Percentiles rank a stretch among this genome's conserved stretches.
phyloP scores from a whole-genome alignment of 2,888 invertebrate species.

The Camponotus fellah region DNA sequence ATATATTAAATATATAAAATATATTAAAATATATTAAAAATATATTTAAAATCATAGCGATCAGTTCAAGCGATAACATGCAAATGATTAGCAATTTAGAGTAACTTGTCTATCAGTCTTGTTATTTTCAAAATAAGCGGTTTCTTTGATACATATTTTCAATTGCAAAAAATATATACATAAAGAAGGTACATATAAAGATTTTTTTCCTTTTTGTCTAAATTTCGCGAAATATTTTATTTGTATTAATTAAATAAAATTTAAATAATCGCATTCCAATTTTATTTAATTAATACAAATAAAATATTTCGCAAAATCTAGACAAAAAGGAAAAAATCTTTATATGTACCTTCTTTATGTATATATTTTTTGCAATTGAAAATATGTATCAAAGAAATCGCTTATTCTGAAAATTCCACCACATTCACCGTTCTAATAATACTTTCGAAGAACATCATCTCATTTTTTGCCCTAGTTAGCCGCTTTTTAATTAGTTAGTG shows the following conservation, averaged over 20 bases:
- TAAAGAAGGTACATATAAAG: background rate
- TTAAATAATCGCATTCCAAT: too few species aligned
- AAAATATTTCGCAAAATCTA: background rate
- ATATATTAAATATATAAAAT: too few species aligned
- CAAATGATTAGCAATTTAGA: background rate
- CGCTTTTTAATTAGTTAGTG: constrained; percentile 18
- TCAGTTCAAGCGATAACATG: background rate
- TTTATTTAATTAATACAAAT: constrained; percentile 7
- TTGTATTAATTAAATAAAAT: constrained; percentile 10
- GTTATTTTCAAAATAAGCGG: background rate
- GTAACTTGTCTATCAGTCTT: constrained; percentile 1
- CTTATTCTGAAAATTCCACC: background rate
- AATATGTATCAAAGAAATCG: background rate
- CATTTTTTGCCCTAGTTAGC: background rate
- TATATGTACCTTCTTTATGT: background rate
- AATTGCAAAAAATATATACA: background rate
- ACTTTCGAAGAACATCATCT: constrained; percentile 1
- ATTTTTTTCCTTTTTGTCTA: background rate
- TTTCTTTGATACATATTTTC: background rate
- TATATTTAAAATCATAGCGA: background rate
- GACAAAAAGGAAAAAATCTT: background rate
- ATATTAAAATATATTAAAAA: too few species aligned
- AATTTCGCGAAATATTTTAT: background rate
- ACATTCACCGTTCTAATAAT: background rate
- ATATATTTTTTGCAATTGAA: background rate